Evolutionary conservation across 1,140 invertebrate genomes (phyloP).

Genomic region (Drosophila carrolli): DNA sequence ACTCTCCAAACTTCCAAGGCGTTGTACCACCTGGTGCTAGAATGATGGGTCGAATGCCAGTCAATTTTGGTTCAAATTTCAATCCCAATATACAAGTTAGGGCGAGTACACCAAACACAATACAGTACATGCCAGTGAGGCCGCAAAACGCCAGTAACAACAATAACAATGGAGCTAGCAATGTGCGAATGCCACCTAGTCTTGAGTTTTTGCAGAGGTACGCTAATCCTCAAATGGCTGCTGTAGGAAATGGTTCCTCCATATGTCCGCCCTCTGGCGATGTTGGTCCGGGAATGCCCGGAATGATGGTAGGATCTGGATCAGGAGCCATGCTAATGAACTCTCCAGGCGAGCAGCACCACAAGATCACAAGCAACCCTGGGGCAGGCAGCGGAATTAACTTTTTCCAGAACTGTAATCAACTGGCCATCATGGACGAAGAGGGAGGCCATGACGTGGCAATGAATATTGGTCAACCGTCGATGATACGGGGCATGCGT

Average conservation of each 20-base stretch:
- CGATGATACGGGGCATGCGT: slow-evolving; percentile 75
- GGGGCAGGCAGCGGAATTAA: slow-evolving; percentile 54
- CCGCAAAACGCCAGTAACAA: slow-evolving; percentile 89
- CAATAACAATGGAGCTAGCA: slow-evolving; percentile 72
- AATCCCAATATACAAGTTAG: slow-evolving; percentile 95
- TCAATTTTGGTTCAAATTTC: slow-evolving; percentile 74
- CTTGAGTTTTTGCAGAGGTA: slow-evolving; percentile 96
- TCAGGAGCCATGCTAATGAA: slow-evolving; percentile 62
- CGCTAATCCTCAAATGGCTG: slow-evolving; percentile 88
- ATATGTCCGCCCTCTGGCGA: slow-evolving; percentile 25
- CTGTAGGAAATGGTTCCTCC: slow-evolving; percentile 87
- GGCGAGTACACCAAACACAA: slow-evolving; percentile 98
- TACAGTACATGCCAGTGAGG: slow-evolving; percentile 97
- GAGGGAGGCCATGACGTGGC: slow-evolving; percentile 85
- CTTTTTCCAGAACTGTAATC: slow-evolving; percentile 85
- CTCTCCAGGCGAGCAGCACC: slow-evolving; percentile 48
- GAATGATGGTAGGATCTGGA: slow-evolving; percentile 72
- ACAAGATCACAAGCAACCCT: slow-evolving; percentile 58
- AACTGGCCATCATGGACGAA: slow-evolving; percentile 76
- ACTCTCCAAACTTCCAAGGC: slow-evolving; percentile 83
- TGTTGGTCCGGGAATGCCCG: slow-evolving; percentile 30
- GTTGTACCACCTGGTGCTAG: slow-evolving; percentile 78
- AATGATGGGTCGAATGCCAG: slow-evolving; percentile 85
- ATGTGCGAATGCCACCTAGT: slow-evolving; percentile 92
- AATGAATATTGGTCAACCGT: slow-evolving; percentile 76